Base-by-base conservation (phyloP, 1,140 invertebrate species). In the fruit fly (Drosophila melanogaster) region DNA sequence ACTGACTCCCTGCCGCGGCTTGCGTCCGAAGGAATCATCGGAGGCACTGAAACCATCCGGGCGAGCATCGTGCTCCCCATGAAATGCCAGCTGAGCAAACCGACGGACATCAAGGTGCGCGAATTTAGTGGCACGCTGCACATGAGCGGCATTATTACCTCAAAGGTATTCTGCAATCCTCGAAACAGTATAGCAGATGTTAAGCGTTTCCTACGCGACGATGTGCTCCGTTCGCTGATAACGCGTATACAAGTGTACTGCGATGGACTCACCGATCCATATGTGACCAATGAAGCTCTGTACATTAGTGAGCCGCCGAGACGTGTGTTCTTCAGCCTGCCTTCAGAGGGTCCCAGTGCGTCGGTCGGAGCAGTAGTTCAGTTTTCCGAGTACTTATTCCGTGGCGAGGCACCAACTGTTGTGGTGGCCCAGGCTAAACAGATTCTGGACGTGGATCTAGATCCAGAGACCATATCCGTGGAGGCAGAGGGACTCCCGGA, bases 181-280 rank as follows among this genome's bases (percentile, higher is more conserved):
- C 79, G 80, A 0, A 91, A 83, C 54, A 80, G 77, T 8, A 71
- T 92, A 26, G 79, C 77, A 4, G 91, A 92, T 49, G 83, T 92
- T 3, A 85, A 92, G 51, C 77, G 84, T 10, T 92, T 78, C 53
- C 41, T 92, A 19, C 84, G 89, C 15, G 81, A 90, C 30, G 92
- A 92, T 67, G 78, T 92, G 1, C 46, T 92, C 41, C 89, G 92
- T 14, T 92, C 92, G 30, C 26, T 92, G 35, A 74, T 90, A 11
- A 84, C 91, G 19, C 78, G 92, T 22, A 86, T 92, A 14, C 92
- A 92, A 57, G 85, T 92, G 24, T 92, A 92, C 46, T 92, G 89
- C 46, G 92, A 92, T 58, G 90, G 92, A 14, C 71, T 92, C 2
- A 90, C 89, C n/a, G 86, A 90, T 72, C 75, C 81, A 0, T 79